A percentile compares a stretch with the other conserved stretches of the same genome.
These are phyloP conservation scores for Bujurquina vittata DNA, from an alignment of 2,113 vertebrate species.

Conservation along the genomic window DNA sequence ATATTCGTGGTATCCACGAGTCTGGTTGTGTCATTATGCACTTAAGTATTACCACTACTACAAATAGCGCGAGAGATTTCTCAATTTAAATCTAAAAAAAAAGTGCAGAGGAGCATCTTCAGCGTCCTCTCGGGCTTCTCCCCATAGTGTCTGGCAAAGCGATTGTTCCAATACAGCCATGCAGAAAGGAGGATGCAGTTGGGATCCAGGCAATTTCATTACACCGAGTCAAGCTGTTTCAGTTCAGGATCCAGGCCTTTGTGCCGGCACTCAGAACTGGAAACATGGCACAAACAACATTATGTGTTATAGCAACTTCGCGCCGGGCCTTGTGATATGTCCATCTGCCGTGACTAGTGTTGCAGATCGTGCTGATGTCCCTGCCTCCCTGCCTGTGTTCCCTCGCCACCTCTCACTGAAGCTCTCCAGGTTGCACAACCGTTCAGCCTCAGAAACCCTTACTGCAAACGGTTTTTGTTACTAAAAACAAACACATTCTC, in stretches of 20 bases:
- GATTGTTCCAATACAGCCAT: conserved; percentile 43
- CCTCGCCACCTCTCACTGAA: conserved; percentile 35
- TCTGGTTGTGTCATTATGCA: neutral
- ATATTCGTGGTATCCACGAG: neutral
- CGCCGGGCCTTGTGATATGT: conserved; percentile 54
- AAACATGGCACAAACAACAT: conserved; percentile 55
- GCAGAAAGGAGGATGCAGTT: conserved; percentile 51
- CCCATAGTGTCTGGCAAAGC: conserved; percentile 14
- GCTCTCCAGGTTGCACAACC: conserved; percentile 42
- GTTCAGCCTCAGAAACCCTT: conserved; percentile 28
- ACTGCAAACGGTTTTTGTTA: conserved; percentile 21
- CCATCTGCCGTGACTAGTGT: conserved; percentile 67
- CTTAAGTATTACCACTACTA: neutral
- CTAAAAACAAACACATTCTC: neutral
- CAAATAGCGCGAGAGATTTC: neutral
- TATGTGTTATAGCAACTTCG: conserved; percentile 53
- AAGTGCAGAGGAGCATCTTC: neutral
- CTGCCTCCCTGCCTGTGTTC: conserved; percentile 39
- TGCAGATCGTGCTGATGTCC: conserved; percentile 51
- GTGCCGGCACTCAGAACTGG: conserved; percentile 40
- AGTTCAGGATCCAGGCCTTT: conserved; percentile 64
- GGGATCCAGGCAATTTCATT: conserved; percentile 66
- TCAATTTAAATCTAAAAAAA: neutral
- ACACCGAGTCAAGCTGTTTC: conserved; percentile 66
- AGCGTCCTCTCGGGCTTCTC: conserved; percentile 14